These are phyloP conservation scores for Indicator maculatus DNA, from an alignment of 2,113 vertebrate species.

Conservation along the genomic window DNA sequence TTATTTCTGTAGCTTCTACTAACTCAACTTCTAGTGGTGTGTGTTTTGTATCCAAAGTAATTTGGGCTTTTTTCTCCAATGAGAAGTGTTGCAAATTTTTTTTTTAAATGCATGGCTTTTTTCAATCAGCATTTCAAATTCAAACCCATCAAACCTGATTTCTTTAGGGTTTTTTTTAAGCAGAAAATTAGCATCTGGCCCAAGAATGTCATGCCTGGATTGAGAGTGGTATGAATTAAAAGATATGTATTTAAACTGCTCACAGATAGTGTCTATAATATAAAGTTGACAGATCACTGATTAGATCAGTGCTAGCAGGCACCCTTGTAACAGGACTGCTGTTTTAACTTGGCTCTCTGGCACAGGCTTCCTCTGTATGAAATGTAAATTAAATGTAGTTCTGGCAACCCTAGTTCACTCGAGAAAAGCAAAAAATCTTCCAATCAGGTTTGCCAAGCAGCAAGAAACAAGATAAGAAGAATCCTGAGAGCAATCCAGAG, in stretches of 20 bases:
- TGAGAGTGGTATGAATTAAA: slow-evolving; percentile 16
- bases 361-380: slow-evolving; percentile 16
- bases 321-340: slow-evolving; percentile 7
- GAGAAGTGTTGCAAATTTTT: background rate
- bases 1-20: background rate
- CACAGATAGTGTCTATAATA: background rate
- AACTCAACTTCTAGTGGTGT: background rate
- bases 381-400: slow-evolving; percentile 44
- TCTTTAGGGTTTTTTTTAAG: background rate
- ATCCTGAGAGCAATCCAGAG: background rate
- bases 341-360: background rate
- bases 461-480: background rate
- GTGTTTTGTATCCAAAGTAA: background rate
- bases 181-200: background rate
- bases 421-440: slow-evolving; percentile 3
- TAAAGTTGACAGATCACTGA: slow-evolving; percentile 1
- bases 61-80: background rate
- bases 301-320: slow-evolving; percentile 34
- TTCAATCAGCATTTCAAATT: background rate
- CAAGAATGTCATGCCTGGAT: background rate
- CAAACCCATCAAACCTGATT: background rate
- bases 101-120: background rate
- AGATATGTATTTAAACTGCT: background rate
- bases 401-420: background rate
- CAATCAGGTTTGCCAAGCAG: background rate